A percentile compares a stretch with the other conserved stretches of the same genome.
phyloP scores from a whole-genome alignment of 2,113 vertebrate species.

The Tetrao urogallus region DNA sequence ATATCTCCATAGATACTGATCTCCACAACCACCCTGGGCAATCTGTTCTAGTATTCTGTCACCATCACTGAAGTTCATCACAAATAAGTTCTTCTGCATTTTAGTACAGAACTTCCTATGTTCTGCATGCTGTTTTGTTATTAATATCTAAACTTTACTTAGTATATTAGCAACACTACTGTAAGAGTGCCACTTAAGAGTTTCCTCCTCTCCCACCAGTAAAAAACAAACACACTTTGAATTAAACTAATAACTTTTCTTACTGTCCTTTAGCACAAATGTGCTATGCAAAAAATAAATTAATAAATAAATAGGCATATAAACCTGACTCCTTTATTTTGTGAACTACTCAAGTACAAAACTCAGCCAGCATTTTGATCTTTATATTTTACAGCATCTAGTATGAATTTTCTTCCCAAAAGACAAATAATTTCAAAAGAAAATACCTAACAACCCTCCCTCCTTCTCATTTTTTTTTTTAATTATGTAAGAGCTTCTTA shows the following conservation, averaged over 20 bases:
- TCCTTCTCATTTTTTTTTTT: neutral
- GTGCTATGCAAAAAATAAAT: neutral
- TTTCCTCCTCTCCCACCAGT: neutral
- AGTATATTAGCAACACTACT: slow-evolving; percentile 46
- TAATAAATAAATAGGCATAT: neutral
- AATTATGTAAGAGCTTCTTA: slow-evolving; percentile 53
- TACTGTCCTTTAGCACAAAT: slow-evolving; percentile 19
- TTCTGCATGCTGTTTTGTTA: slow-evolving; percentile 49
- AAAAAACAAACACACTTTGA: neutral
- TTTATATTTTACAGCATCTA: slow-evolving; percentile 11
- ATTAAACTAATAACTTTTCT: neutral
- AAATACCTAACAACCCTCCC: neutral
- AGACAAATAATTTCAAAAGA: neutral
- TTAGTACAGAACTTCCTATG: too few species aligned
- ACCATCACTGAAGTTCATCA: too few species aligned
- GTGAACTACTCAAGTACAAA: neutral
- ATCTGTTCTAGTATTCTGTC: too few species aligned
- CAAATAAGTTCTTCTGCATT: too few species aligned
- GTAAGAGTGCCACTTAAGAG: slow-evolving; percentile 10
- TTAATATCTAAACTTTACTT: slow-evolving; percentile 73
- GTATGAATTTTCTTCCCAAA: neutral
- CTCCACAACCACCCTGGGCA: too few species aligned
- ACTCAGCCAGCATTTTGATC: neutral
- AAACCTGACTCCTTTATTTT: neutral
- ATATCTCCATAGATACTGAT: too few species aligned